Conservation (phyloP, 2,888 invertebrate genomes). For the Cryptus armator region DNA sequence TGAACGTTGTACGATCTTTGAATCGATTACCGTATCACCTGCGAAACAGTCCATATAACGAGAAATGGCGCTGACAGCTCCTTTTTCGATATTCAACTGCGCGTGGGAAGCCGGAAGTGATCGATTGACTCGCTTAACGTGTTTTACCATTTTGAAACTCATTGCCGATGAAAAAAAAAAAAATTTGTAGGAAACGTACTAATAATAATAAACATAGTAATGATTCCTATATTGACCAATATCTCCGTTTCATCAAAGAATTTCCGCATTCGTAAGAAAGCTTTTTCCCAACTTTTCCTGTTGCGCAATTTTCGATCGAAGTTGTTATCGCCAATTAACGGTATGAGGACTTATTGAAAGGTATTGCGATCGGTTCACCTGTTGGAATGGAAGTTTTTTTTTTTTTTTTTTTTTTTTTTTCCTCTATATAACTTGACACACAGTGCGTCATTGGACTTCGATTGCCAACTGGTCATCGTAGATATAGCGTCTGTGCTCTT, state of each 20-base stretch:
- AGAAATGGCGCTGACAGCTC: slow-evolving; percentile 18
- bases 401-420: neutral
- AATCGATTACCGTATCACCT: slow-evolving; percentile 30
- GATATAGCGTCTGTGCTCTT: slow-evolving; percentile 8
- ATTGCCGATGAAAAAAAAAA: slow-evolving; percentile 32
- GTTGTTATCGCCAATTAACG: neutral
- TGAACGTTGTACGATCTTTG: slow-evolving; percentile 35
- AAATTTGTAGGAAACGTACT: neutral
- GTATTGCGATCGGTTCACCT: neutral
- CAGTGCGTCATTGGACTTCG: slow-evolving; percentile 14
- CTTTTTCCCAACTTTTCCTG: slow-evolving; percentile 6
- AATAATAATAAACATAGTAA: neutral
- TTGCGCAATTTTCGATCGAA: slow-evolving; percentile 7
- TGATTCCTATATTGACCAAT: neutral
- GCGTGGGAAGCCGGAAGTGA: slow-evolving; percentile 67
- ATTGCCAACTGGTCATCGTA: slow-evolving; percentile 18
- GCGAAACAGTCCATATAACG: neutral
- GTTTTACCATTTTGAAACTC: slow-evolving; percentile 32
- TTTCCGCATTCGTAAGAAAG: slow-evolving; percentile 10
- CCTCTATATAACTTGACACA: neutral
- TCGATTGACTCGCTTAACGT: slow-evolving; percentile 15
- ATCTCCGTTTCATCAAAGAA: slow-evolving; percentile 11
- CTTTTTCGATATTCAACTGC: slow-evolving; percentile 49
- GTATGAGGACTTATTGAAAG: slow-evolving; percentile 3
- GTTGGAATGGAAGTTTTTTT: neutral